Base-by-base conservation (phyloP, 2,888 invertebrate species). In the Parochlus steinenii region DNA sequence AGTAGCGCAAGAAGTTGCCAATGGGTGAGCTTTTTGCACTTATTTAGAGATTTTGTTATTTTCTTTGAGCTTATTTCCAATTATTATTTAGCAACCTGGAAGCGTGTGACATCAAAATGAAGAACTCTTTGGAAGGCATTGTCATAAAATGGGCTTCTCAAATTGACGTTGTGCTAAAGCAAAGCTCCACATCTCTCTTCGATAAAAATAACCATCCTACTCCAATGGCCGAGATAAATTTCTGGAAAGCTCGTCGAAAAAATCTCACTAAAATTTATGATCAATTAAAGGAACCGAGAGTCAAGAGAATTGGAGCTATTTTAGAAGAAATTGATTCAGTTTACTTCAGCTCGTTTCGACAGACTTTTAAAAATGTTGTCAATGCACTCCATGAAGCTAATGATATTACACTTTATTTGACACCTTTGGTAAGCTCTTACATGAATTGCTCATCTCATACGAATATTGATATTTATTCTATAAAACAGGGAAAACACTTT, bases 241-340 rank as follows among this genome's bases (percentile, higher is more conserved):
- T 83, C 57, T 93, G 92, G 79, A 63, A 69, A 34, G 65, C 69
- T 27, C 71, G 86, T 12, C 60, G 80, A 10, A 71, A 71, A 41
- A 90, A 90, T 52, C 60, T 92, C 6, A 83, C 87, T 51, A 79
- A 78, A 25, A 78, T 93, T 38, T 85, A 85, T 48, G 75, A 80
- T 23, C 93, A 93, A 55, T 61, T 92, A 44, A 64, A 74, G n/a
- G 80, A 83, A 50, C 74, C 74, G 6, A 65, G 82, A 46, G 79
- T 89, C 0, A 78, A 79, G 48, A 77, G 79, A 40, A 83, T 92
- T 71, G 82, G 79, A 0, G 69, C 72, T 39, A 70, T 83, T 33
- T 55, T 87, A 33, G 82, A 89, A 54, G 61, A 71, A 42, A 78
- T 79, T 0, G 64, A 71, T 16, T 90, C 89, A 42, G 77, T 80